Conservation (phyloP, 2,888 invertebrate genomes). For the Noctua janthina region DNA sequence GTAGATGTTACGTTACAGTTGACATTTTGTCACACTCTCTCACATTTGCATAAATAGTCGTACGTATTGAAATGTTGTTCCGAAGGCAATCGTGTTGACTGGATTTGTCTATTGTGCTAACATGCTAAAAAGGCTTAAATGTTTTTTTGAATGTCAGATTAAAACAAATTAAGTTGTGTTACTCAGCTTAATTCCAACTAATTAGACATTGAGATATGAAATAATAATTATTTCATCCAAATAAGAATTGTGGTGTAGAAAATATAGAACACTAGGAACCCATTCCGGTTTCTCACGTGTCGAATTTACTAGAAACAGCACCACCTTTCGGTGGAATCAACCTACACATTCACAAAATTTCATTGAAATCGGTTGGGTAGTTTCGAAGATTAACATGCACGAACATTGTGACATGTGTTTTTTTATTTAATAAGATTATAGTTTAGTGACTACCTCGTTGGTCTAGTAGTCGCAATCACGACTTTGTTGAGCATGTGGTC, state of each 20-base stretch:
- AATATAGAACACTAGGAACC: not conserved
- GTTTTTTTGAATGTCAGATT: conserved; percentile 33
- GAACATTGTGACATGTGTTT: not conserved
- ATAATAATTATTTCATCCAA: not conserved
- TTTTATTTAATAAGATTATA: not conserved
- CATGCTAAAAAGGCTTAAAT: conserved; percentile 32
- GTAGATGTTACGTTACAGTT: conserved; percentile 76
- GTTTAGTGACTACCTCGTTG: not conserved
- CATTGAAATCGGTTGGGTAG: not conserved
- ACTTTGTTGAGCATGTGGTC: no score
- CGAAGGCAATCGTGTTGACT: conserved; percentile 69
- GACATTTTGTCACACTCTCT: conserved; percentile 80
- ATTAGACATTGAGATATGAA: not conserved
- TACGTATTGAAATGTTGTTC: conserved; percentile 72
- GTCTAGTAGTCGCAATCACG: no score
- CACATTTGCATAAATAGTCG: conserved; percentile 82
- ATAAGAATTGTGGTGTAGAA: no score
- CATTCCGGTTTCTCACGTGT: not conserved
- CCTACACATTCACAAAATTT: not conserved
- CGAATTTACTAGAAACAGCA: not conserved
- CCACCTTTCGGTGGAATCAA: not conserved
- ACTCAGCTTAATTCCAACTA: not conserved
- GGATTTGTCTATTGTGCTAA: conserved; percentile 61
- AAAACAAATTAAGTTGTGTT: conserved; percentile 18
- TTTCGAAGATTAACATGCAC: not conserved